Conservation (phyloP, 1,140 invertebrate genomes). For the Chionoecetes opilio region DNA sequence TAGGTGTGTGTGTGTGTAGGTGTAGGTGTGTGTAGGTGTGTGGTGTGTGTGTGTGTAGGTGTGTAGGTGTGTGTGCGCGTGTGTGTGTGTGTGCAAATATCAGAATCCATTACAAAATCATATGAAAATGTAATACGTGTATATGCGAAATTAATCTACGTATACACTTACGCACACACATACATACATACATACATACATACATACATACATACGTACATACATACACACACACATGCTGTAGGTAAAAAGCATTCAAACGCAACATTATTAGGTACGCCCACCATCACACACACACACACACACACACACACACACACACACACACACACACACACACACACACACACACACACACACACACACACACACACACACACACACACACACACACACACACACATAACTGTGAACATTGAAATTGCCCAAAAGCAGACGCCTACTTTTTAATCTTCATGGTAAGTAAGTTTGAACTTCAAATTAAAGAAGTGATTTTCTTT, state of each 20-base stretch:
- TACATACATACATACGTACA: slow-evolving; percentile 34
- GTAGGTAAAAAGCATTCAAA: neutral
- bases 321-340: neutral
- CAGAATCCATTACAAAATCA: neutral
- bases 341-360: no score
- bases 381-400: no score
- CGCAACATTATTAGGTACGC: neutral
- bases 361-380: no score
- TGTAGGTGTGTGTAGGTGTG: neutral
- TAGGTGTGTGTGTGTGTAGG: neutral
- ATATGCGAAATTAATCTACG: neutral
- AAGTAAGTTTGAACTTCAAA: neutral
- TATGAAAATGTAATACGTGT: neutral
- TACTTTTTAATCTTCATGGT: neutral
- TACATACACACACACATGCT: neutral
- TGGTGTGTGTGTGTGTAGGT: neutral
- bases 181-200: slow-evolving; percentile 51
- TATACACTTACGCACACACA: neutral
- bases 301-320: slow-evolving; percentile 11
- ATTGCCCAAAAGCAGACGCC: no score
- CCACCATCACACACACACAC: neutral
- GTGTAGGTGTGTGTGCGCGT: neutral
- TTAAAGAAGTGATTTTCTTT: neutral
- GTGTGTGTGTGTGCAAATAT: neutral
- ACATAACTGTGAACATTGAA: no score